Percentiles rank a stretch among this genome's conserved stretches.
phyloP scores from a whole-genome alignment of 2,113 vertebrate species.

The Oxyura jamaicensis region DNA sequence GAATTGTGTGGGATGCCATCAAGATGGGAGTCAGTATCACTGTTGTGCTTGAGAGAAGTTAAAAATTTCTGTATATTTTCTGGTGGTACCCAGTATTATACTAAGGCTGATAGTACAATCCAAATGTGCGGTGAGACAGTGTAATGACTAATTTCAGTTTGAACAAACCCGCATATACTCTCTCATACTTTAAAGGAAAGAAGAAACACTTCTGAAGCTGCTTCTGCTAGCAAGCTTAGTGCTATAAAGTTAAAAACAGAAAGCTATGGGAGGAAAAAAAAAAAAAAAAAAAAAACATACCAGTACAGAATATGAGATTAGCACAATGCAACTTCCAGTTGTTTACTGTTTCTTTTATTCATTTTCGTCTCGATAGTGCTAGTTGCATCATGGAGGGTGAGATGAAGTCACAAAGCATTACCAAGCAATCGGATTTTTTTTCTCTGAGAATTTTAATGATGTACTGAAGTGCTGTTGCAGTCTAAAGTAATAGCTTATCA shows the following conservation, averaged over 20 bases:
- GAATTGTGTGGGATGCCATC: neutral
- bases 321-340: neutral
- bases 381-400: neutral
- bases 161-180: neutral
- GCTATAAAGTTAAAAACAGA: neutral
- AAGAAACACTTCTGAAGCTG: neutral
- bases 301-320: neutral
- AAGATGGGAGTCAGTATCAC: neutral
- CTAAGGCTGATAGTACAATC: neutral
- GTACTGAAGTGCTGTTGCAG: neutral
- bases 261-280: neutral
- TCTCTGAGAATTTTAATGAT: neutral
- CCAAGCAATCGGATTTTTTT: neutral
- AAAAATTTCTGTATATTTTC: neutral
- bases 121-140: neutral
- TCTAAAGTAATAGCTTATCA: neutral
- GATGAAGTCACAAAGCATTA: neutral
- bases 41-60: neutral
- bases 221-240: neutral
- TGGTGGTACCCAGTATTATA: neutral
- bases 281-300: neutral
- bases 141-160: neutral
- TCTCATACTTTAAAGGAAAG: too few species aligned
- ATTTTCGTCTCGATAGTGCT: neutral
- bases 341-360: neutral